Conservation (phyloP, 2,797 vertebrate species). For the Rhinoraja longicauda region DNA sequence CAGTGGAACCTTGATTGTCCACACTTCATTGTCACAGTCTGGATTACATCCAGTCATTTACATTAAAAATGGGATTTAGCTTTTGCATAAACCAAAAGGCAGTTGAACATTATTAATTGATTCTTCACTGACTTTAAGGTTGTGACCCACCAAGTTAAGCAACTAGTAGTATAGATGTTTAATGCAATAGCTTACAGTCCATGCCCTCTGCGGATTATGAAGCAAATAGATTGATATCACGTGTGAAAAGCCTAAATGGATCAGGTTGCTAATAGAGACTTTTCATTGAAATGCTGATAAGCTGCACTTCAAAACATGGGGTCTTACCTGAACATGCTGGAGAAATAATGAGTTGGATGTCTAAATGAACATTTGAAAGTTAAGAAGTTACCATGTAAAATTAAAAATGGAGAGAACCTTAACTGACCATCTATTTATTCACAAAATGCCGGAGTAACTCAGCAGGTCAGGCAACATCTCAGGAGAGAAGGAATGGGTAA, state of each 20-base stretch:
- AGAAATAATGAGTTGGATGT: neutral
- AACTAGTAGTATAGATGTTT: neutral
- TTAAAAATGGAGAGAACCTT: neutral
- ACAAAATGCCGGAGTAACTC: no score
- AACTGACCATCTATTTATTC: no score
- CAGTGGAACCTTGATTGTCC: neutral
- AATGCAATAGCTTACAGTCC: neutral
- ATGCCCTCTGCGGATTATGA: neutral
- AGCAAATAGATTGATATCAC: neutral
- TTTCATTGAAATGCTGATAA: neutral
- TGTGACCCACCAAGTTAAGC: neutral
- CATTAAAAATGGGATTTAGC: neutral
- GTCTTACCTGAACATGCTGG: neutral
- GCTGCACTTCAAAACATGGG: neutral
- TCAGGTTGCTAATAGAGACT: neutral
- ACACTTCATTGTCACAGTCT: neutral
- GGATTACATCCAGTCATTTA: neutral
- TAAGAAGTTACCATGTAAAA: neutral
- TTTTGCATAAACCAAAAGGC: slow-evolving; percentile 27
- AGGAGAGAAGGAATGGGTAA: no score
- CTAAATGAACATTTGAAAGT: neutral
- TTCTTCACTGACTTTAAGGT: neutral
- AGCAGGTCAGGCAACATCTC: no score
- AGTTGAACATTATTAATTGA: neutral
- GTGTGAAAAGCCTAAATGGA: neutral